Evolutionary conservation across 2,888 invertebrate species (phyloP), one percentile per base, ranked within the genome.

Genomic region (Timandra comae): DNA sequence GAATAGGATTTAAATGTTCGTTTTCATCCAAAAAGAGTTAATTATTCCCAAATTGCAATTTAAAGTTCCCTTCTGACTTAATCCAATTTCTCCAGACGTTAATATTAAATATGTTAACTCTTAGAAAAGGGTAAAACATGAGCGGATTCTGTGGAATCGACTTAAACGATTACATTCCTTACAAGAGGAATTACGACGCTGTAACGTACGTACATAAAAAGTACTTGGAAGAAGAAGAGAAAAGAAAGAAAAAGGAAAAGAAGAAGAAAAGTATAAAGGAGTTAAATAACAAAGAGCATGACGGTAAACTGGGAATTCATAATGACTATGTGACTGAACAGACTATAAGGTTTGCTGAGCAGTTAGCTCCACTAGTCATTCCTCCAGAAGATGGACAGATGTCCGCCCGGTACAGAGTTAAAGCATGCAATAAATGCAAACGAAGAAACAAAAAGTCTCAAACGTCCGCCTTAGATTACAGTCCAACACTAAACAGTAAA

Each of bases 171-270:
- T 80, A 79, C 47, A 53, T 65, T 32, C 69, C 73, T 10, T 56
- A 67, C 28, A 53, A 63, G 41, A 61, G 62, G 11, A 70, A 70
- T 16, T 63, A 49, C 30, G 78, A 80, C 46, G 73, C 78, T 1
- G 59, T 75, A 13, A 62, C 74, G 22, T 84, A 66, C 35, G 56
- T 76, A 12, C 84, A 84, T 35, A 82, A 80, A 53, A 79, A 63
- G 43, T 67, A 58, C 39, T 43, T 68, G 7, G 37, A 46, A 27
- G 30, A 45, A 38, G 34, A 42, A 12, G 29, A 33, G 6, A 45
- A 41, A 37, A 31, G 3, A 47, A 46, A 28, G 28, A 34, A 12
- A 28, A 34, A 7, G 38, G 46, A 39, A 16, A 35, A 23, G 44
- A 49, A 36, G 38, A 49, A 22, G 29, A 31, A 33, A 46, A 44